Base-by-base conservation (phyloP, 2,113 vertebrate species). In the Columba janthina region DNA sequence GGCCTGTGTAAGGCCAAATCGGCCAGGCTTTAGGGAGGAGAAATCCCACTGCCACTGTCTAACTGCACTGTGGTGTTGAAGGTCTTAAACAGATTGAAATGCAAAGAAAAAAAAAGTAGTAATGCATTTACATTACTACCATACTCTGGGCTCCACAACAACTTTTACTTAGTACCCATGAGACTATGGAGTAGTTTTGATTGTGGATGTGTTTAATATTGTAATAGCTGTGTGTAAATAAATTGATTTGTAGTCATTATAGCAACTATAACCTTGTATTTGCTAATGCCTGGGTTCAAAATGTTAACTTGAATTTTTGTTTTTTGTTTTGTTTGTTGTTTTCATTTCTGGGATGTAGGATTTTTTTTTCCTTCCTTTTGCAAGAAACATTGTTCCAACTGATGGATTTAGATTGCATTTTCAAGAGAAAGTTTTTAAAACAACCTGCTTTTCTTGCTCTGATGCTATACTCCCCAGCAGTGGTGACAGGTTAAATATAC, bases 211-310 rank as follows among this genome's bases (percentile, higher is more conserved):
- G 79, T 94, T 94, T 91, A 92, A 92, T 89, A 81, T 92, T 89
- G 75, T 89, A 92, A 88, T 85, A 91, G 74, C 75, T 71, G 57
- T 76, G 80, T 71, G 53, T 85, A 71, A 94, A 92, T 34, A 85
- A 85, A 89, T 85, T 91, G 79, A 91, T 88, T 76, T 76, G 75
- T 56, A 85, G 89, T 94, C 4, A 6, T 79, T 80, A 81, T 94
- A 48, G 93, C 38, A 94, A 92, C 93, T 65, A 61, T 81, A 89
- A 76, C 58, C 32, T 65, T 31, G 20, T 66, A 12, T 85, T 91
- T 91, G 44, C 85, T 85, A 85, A 60, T 66, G 61, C 64, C 1
- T 15, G 58, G 73, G 51, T 60, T 89, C 70, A 76, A 51, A 92
- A 80, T 60, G 11, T 85, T 94, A 72, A 81, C 46, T 40, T 66